Evolutionary conservation across 2,888 invertebrate species (phyloP).

Genomic region (Aleiodes testaceus): DNA sequence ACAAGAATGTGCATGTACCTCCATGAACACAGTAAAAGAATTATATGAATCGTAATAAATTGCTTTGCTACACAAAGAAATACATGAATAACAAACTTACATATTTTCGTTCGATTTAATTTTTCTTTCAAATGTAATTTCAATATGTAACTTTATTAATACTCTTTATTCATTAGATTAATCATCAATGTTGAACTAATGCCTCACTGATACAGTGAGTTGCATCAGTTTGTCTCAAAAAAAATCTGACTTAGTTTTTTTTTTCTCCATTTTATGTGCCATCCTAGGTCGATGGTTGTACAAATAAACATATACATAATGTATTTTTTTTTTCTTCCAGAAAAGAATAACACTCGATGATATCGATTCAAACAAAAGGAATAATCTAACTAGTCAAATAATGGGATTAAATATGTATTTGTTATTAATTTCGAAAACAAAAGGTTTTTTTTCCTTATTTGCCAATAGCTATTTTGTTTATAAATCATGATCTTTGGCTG

Average conservation of each 20-base stretch:
- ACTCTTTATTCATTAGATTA: constrained; percentile 66
- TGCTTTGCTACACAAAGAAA: constrained; percentile 1
- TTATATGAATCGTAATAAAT: background rate
- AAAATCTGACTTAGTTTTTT: constrained; percentile 61
- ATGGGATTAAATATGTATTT: background rate
- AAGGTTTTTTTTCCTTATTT: background rate
- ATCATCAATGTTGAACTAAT: constrained; percentile 61
- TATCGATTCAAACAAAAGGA: constrained; percentile 13
- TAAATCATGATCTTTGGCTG: constrained; percentile 52
- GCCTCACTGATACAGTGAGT: constrained; percentile 73
- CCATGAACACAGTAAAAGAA: constrained; percentile 10
- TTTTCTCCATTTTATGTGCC: constrained; percentile 52
- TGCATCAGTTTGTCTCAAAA: constrained; percentile 55
- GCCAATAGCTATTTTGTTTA: background rate
- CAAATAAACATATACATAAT: constrained; percentile 56
- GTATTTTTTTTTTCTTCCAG: constrained; percentile 48
- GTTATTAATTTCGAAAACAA: background rate
- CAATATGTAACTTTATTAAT: constrained; percentile 61
- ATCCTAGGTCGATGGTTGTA: constrained; percentile 60
- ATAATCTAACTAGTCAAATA: background rate
- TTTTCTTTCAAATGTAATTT: constrained; percentile 20
- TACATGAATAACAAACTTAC: constrained; percentile 15
- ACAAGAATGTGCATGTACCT: constrained; percentile 12
- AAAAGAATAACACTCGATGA: constrained; percentile 36
- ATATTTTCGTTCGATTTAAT: constrained; percentile 14